Evolutionary conservation across 2,113 vertebrate species (phyloP), one percentile per base, ranked within the genome.

Genomic region (Ia io): DNA sequence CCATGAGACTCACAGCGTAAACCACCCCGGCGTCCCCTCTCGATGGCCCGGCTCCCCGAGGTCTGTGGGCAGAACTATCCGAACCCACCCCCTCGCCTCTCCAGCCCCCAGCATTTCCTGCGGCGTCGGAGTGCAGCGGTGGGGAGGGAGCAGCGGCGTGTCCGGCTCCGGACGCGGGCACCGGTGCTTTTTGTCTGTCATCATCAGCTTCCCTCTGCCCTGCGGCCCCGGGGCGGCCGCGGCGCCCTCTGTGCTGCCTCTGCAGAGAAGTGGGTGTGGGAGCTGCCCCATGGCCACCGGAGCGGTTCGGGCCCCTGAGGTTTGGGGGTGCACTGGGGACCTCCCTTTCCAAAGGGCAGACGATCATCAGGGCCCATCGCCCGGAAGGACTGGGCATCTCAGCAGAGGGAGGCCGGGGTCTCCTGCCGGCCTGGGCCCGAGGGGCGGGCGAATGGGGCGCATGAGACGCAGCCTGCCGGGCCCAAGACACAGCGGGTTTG

Each of bases 41-140:
- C 7, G 0, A 0, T 5, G 6, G 76, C 22, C 4, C 2, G 13
- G 42, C 44, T 13, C 10, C 32, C 47, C 9, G 0, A 7, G 35
- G 37, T 30, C 35, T 32, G 9, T 0, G 12, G 67, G 49, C 2
- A 20, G 35, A 9, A 18, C 4, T 1, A 0, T 17, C 70, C 84
- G 4, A 6, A 28, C 8, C 35, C 25, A 6, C 32, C 14, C 28
- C 5, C 28, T 30, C 11, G 28, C 56, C 32, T 65, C 61, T 16
- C 71, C 40, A 2, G 0, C 12, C n/a, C 47, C 12, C 2, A 28
- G 20, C 1, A 22, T 37, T 70, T 78, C 88, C 88, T 2, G 13
- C 17, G 0, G 9, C 9, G 18, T 1, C 11, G 14, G 42, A 30
- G 51, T 28, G 73, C 47, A 2, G 67, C 25, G 30, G 47, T 3